Conservation (phyloP, 2,888 invertebrate genomes). For the Hemicrepidius hirtus region DNA sequence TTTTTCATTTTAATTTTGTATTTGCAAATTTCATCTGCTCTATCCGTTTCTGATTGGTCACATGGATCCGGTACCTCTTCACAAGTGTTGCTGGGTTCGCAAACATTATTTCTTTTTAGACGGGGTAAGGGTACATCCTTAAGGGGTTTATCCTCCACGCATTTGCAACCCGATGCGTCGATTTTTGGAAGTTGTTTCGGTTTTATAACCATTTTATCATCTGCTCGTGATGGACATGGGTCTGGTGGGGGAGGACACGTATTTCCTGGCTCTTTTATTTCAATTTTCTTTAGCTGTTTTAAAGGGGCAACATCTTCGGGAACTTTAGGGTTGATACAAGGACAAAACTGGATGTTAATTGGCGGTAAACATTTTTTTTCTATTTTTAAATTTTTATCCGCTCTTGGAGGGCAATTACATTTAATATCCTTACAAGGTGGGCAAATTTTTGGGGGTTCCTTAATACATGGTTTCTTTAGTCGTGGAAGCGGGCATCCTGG, state of each 20-base stretch:
- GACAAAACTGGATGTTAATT: background rate
- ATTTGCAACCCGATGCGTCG: constrained; percentile 48
- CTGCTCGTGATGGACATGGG: constrained; percentile 37
- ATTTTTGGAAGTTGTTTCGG: constrained; percentile 52
- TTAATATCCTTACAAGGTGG: background rate
- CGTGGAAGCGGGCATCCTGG: constrained; percentile 26
- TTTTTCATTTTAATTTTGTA: constrained; percentile 41
- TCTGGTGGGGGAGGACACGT: constrained; percentile 45
- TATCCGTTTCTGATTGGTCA: background rate
- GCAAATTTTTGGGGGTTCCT: constrained; percentile 40
- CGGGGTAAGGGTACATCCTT: background rate
- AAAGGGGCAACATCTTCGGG: background rate
- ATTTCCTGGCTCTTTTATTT: constrained; percentile 28
- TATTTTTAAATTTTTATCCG: constrained; percentile 50
- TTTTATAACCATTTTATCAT: constrained; percentile 43
- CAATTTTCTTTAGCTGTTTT: constrained; percentile 46
- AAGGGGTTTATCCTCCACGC: constrained; percentile 44
- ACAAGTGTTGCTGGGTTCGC: background rate
- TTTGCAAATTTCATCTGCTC: constrained; percentile 40
- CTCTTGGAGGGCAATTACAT: constrained; percentile 40
- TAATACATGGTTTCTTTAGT: constrained; percentile 17
- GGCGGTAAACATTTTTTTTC: constrained; percentile 42
- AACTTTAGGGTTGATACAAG: background rate
- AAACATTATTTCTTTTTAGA: background rate
- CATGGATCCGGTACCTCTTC: background rate